Evolutionary conservation across 2,888 invertebrate species (phyloP).

Genomic region (Drosophila koepferae): DNA sequence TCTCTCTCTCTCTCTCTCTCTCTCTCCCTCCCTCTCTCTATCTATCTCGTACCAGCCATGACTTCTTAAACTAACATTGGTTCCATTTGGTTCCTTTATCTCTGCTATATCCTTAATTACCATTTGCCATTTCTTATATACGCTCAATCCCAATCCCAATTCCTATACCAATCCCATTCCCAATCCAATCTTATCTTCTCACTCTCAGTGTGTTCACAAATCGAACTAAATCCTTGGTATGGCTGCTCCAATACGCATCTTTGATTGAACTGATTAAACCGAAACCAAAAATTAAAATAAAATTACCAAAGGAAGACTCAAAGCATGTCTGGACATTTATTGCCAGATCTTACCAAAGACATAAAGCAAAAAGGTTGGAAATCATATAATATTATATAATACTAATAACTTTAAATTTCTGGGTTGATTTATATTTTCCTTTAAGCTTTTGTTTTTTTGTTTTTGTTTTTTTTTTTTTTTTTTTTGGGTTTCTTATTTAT

Average conservation of each 20-base stretch:
- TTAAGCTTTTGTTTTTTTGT: constrained; percentile 14
- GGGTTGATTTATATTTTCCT: background rate
- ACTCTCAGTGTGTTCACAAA: constrained; percentile 50
- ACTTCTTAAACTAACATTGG: constrained; percentile 63
- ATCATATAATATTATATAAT: background rate
- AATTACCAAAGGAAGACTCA: constrained; percentile 4
- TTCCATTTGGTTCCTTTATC: constrained; percentile 68
- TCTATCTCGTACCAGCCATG: constrained; percentile 10
- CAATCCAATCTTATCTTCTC: constrained; percentile 23
- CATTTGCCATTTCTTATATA: constrained; percentile 15
- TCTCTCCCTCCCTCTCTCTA: constrained; percentile 6
- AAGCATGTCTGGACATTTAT: background rate
- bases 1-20: constrained; percentile 12
- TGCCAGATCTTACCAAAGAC: background rate
- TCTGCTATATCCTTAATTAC: constrained; percentile 35
- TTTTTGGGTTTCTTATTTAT: constrained; percentile 14
- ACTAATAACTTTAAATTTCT: background rate
- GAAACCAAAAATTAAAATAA: background rate
- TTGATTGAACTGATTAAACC: constrained; percentile 2
- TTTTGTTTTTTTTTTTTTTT: constrained; percentile 19
- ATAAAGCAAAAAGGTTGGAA: background rate
- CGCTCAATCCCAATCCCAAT: constrained; percentile 21
- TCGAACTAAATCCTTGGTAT: constrained; percentile 14
- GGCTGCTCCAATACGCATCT: background rate
- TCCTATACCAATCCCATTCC: background rate